Base-by-base conservation (phyloP, 2,888 invertebrate species). In the Dendrolimus pini region DNA sequence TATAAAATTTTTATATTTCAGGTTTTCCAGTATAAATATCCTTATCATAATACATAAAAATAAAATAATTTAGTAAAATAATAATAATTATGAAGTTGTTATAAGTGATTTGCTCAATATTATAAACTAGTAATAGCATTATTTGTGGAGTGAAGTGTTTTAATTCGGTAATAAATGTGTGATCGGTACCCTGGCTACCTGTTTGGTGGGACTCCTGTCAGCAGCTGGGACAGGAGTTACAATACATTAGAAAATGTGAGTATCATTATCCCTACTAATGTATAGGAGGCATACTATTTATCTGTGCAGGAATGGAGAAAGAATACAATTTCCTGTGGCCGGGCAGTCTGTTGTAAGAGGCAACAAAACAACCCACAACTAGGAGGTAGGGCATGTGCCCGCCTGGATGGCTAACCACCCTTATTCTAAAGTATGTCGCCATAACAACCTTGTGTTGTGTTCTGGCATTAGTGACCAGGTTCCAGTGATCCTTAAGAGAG, bases 211-310 rank as follows among this genome's bases (percentile, higher is more conserved):
- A 88, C 89, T 68, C 90, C 90, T 64, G 88, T 89, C 77, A 89
- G 88, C 68, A 89, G 89, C 74, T 90, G 90, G 90, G 90, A 90
- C 75, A 80, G 89, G 76, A 75, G 88, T 65, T 89, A 82, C 70
- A 83, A 83, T 71, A 77, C 83, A 41, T 65, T 90, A 75, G 89
- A 90, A 73, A 89, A 90, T 83, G 89, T 90, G 61, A 89, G 89
- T 89, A 72, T 30, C 13, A 42, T 53, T 54, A 7, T 54, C 6
- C 30, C 6, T 30, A 6, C 30, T 30, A 30, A 30, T 30, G 6
- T 30, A 30, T 30, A 3, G 6, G 6, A 30, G 30, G 30, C 30
- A 30, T 0, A 30, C 30, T 30, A 6, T 6, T 14, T 14, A 14
- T 14, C 14, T 14, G 1, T 14, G 14, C 14, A 14, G 14, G 14